These are phyloP conservation scores for Dendroctonus ponderosae DNA, from an alignment of 1,140 invertebrate genomes.

Conservation along the genomic window DNA sequence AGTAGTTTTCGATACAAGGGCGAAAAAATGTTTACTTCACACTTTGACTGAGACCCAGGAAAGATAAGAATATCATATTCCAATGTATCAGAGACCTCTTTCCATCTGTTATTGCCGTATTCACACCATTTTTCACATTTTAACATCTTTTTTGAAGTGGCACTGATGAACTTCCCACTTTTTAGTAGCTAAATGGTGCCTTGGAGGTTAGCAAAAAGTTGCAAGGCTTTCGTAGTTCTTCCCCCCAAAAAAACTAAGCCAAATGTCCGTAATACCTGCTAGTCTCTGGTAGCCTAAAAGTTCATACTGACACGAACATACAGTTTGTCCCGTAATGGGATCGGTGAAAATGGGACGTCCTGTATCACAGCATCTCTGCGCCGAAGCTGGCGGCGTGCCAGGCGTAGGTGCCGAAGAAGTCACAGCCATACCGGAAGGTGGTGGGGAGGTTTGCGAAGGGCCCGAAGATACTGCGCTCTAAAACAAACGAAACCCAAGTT, in stretches of 20 bases:
- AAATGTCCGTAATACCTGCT: slow-evolving; percentile 40
- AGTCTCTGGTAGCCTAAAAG: slow-evolving; percentile 78
- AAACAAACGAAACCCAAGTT: slow-evolving; percentile 20
- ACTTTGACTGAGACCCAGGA: too few species aligned
- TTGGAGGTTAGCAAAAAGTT: neutral
- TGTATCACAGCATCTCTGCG: slow-evolving; percentile 83
- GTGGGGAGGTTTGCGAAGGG: slow-evolving; percentile 54
- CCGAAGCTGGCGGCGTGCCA: slow-evolving; percentile 50
- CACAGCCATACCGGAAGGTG: slow-evolving; percentile 57
- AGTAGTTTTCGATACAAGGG: too few species aligned
- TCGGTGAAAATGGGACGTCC: slow-evolving; percentile 88
- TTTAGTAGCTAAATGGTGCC: neutral
- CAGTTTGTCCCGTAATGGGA: slow-evolving; percentile 85
- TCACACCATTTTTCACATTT: too few species aligned
- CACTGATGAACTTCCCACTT: too few species aligned
- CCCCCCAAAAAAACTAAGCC: too few species aligned
- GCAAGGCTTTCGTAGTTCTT: neutral
- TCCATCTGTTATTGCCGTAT: too few species aligned
- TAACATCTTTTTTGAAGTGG: too few species aligned
- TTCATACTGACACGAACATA: slow-evolving; percentile 90
- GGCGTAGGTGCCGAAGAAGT: slow-evolving; percentile 57
- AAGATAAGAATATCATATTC: too few species aligned
- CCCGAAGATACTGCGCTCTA: slow-evolving; percentile 55
- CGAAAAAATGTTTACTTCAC: too few species aligned
- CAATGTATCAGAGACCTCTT: too few species aligned